Conservation (phyloP, 2,888 invertebrate species). For the Copidosoma aretas region DNA sequence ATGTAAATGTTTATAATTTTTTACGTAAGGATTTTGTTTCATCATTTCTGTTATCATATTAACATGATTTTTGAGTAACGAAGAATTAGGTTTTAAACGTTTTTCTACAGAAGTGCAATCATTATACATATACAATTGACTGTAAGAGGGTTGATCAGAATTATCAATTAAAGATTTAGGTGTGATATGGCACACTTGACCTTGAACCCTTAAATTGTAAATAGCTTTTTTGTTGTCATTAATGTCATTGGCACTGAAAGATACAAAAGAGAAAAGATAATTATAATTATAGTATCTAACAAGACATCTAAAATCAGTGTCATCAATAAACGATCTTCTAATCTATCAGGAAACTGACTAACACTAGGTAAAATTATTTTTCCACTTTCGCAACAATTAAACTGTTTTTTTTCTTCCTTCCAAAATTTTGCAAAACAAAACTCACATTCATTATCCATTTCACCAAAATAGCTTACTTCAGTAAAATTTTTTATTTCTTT, state of each 20-base stretch:
- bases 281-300: slow-evolving; percentile 1
- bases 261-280: neutral
- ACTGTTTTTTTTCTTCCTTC: too few relatives aligned
- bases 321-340: neutral
- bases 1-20: slow-evolving; percentile 4
- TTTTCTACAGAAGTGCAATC: neutral
- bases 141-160: neutral
- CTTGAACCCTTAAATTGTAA: neutral
- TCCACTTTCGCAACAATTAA: too few relatives aligned
- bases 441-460: too few relatives aligned
- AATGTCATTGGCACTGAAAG: neutral
- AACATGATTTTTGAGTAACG: neutral
- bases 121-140: slow-evolving; percentile 9
- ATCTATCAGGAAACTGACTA: neutral
- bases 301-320: neutral
- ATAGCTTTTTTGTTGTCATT: neutral
- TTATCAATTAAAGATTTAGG: neutral
- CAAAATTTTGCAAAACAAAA: too few relatives aligned
- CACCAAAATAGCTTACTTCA: too few relatives aligned
- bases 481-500: too few relatives aligned
- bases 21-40: neutral
- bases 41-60: neutral
- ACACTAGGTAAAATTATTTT: too few relatives aligned
- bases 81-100: neutral
- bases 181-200: neutral